Percentiles rank a stretch among this genome's conserved stretches.
Conservation (phyloP, 1,140 invertebrate species). For the Eueides isabella region DNA sequence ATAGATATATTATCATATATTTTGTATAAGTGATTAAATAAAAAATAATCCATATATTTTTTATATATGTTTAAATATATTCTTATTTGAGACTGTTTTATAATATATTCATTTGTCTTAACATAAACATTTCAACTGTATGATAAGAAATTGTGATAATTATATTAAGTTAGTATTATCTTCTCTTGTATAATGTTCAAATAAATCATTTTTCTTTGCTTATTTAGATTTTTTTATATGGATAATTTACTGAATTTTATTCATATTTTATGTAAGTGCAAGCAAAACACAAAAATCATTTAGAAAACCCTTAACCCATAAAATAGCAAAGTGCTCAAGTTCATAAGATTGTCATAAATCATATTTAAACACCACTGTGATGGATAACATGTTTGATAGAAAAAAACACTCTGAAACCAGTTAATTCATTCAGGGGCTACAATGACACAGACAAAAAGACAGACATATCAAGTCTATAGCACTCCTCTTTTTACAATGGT, state of each 20-base stretch:
- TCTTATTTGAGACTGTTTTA: slow-evolving; percentile 12
- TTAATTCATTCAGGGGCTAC: no score
- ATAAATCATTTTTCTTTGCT: slow-evolving; percentile 13
- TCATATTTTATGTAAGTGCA: neutral
- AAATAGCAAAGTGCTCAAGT: no score
- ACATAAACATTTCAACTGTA: slow-evolving; percentile 25
- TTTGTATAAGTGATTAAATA: slow-evolving; percentile 23
- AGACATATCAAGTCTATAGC: no score
- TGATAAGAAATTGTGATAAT: slow-evolving; percentile 38
- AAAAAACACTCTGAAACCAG: no score
- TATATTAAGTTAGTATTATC: slow-evolving; percentile 34
- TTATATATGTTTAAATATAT: neutral
- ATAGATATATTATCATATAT: neutral
- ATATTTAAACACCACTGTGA: no score
- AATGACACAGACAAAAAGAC: no score
- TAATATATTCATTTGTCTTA: neutral
- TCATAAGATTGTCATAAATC: no score
- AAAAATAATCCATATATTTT: neutral
- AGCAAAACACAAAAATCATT: no score
- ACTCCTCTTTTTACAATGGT: no score
- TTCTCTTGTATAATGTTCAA: slow-evolving; percentile 13
- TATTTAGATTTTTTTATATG: slow-evolving; percentile 6
- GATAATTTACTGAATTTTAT: neutral
- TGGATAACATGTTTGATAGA: no score
- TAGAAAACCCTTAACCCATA: no score